phyloP scores from a whole-genome alignment of 1,140 invertebrate genomes.

The Sarcophaga peregrina region DNA sequence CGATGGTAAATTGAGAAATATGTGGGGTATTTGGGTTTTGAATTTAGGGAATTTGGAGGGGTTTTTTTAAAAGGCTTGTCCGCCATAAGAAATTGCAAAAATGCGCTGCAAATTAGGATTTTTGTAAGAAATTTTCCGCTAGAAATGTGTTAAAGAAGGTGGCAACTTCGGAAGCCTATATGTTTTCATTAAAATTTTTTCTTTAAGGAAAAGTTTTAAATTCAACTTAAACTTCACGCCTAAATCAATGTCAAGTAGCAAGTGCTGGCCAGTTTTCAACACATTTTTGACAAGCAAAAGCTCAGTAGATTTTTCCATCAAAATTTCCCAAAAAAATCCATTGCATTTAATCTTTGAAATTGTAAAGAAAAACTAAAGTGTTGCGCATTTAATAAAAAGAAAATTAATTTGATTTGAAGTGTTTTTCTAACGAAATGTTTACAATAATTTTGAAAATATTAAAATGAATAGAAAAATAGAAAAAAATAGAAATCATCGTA shows the following conservation, averaged over 20 bases:
- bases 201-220: neutral
- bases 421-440: slow-evolving; percentile 26
- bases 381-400: slow-evolving; percentile 29
- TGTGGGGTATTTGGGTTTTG: too few relatives aligned
- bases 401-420: slow-evolving; percentile 13
- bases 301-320: neutral
- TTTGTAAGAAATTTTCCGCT: too few relatives aligned
- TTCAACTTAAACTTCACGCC: neutral
- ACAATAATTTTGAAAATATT: neutral
- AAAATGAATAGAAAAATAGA: neutral
- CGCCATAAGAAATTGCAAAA: too few relatives aligned
- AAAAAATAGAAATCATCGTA: neutral
- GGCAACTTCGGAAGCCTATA: too few relatives aligned
- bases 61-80: too few relatives aligned
- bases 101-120: too few relatives aligned
- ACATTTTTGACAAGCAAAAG: neutral
- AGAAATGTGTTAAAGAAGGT: too few relatives aligned
- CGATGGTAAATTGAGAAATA: too few relatives aligned
- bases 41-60: too few relatives aligned
- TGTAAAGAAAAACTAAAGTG: neutral
- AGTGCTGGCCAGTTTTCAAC: slow-evolving; percentile 43
- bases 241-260: neutral
- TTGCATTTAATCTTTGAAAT: neutral
- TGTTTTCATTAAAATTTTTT: too few relatives aligned
- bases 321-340: neutral